These are phyloP conservation scores for Dryococelus australis DNA, from an alignment of 2,888 invertebrate genomes.

Conservation along the genomic window DNA sequence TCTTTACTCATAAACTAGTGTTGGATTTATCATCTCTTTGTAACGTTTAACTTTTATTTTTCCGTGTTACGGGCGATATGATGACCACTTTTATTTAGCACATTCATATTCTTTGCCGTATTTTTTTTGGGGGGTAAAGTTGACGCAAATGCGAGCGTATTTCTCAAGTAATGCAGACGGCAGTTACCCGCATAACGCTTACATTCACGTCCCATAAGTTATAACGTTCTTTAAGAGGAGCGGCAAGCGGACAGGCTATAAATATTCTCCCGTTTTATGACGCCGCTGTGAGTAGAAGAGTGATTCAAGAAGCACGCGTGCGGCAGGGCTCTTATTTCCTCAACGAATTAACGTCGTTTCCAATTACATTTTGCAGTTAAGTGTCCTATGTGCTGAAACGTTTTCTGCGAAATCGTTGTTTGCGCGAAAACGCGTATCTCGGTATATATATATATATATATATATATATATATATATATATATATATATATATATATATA, in stretches of 20 bases:
- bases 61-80: neutral
- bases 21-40: neutral
- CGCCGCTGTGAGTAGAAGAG: neutral
- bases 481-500: too few relatives aligned
- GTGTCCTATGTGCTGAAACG: too few relatives aligned
- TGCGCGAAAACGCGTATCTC: too few relatives aligned
- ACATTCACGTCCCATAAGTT: neutral
- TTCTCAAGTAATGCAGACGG: neutral
- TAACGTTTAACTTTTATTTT: neutral
- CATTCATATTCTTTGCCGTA: neutral
- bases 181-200: neutral
- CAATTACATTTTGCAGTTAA: too few relatives aligned
- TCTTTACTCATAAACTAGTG: neutral
- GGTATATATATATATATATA: too few relatives aligned
- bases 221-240: neutral
- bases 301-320: neutral
- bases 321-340: too few relatives aligned
- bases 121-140: neutral
- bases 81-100: conserved; percentile 1
- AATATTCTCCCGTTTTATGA: neutral
- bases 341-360: too few relatives aligned
- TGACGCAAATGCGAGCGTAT: conserved; percentile 1
- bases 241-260: neutral
- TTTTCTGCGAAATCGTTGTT: too few relatives aligned
- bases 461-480: too few relatives aligned